Evolutionary conservation across 2,113 vertebrate genomes (phyloP), one percentile per base, ranked within the genome.

Genomic region (Myotis lucifugus): DNA sequence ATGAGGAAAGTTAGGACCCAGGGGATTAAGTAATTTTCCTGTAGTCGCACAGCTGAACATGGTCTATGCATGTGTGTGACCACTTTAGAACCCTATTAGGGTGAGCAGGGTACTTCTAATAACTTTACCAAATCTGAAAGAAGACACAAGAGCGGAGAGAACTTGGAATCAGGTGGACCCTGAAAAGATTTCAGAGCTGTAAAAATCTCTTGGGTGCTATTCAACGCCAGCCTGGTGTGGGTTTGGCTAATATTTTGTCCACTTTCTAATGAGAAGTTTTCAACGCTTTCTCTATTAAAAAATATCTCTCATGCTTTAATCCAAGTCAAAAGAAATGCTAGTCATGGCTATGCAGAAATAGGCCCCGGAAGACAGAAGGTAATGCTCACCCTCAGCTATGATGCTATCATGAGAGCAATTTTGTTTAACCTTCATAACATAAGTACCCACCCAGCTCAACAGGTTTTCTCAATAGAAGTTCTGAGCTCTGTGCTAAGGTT

Each of bases 221-320:
- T 88, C 74, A 69, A 91, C 46, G 32, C n/a, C 81, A 93, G 12
- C n/a, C 27, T 48, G 74, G 37, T 17, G 70, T 27, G 61, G 25
- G 9, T 59, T 42, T 83, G 46, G 69, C 54, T 88, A 61, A 66
- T 64, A 74, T 7, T 69, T 56, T 59, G 18, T 92, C 64, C 4
- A 70, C 61, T 73, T 94, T 69, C 27, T 48, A 61, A 15, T 54
- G 61, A 85, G 32, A 85, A 23, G 1, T 67, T 78, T 89, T 67
- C 34, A 92, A 73, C 4, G 69, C 29, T 78, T 83, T 92, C 37
- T 42, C 54, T 94, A 37, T 40, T 59, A 64, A 87, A 90, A 95
- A 61, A 32, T 10, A 64, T 4, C 14, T 89, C 25, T 59, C 8
- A 23, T 61, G 27, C 37, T 91, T 84, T 81, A 56, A 69, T 40